phyloP scores from a whole-genome alignment of 1,140 invertebrate genomes.

The Polypedilum pembai region DNA sequence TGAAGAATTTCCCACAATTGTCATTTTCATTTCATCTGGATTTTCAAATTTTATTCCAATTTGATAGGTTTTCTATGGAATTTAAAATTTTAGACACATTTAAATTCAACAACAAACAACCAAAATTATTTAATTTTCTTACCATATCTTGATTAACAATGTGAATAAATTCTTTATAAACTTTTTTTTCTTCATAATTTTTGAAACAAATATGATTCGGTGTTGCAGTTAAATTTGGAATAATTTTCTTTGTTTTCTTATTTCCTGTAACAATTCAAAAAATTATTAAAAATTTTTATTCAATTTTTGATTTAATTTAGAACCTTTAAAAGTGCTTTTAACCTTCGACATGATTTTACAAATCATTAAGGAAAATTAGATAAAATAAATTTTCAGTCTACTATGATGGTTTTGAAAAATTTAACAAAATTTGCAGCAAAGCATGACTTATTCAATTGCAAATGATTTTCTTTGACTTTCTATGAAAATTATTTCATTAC shows the following conservation, averaged over 20 bases:
- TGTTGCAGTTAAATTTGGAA: not conserved
- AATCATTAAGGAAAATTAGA: not conserved
- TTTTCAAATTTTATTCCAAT: slow-evolving; percentile 1
- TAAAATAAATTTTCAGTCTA: not conserved
- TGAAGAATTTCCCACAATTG: not conserved
- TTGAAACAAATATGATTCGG: slow-evolving; percentile 1
- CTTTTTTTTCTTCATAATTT: not conserved
- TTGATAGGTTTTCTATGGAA: slow-evolving; percentile 1
- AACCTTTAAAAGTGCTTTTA: not conserved
- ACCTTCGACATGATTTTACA: not conserved
- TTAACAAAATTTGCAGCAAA: not conserved
- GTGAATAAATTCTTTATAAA: not conserved
- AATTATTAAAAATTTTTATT: not conserved
- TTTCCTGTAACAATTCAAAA: not conserved
- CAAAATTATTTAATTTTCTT: not conserved
- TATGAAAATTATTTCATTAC: no score
- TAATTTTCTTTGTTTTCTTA: not conserved
- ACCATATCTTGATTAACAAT: not conserved
- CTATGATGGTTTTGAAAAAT: not conserved
- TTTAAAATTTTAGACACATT: not conserved
- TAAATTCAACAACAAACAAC: no score
- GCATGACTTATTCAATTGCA: no score
- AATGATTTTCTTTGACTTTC: not conserved
- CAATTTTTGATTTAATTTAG: not conserved
- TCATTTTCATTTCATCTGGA: not conserved